A percentile compares a stretch with the other conserved stretches of the same genome.
Evolutionary conservation across 2,113 vertebrate genomes (phyloP).

Genomic region (Martes martes): DNA sequence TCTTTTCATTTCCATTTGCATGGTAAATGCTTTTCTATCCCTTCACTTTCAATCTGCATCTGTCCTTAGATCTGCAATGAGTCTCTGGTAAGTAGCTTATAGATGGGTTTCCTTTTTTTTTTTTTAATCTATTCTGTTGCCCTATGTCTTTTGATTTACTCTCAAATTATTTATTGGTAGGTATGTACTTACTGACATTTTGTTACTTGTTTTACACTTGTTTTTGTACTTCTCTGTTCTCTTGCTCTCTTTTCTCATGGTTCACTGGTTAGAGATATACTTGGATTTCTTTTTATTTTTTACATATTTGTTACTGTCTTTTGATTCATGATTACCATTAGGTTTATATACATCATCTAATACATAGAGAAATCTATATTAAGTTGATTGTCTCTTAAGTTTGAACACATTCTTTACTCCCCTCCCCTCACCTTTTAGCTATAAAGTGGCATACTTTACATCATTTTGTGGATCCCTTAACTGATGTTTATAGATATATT

Average conservation of each 20-base stretch:
- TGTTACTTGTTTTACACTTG: not conserved
- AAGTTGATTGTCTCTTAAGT: not conserved
- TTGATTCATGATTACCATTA: not conserved
- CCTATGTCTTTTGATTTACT: not conserved
- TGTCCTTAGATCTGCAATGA: not conserved
- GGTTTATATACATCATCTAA: not conserved
- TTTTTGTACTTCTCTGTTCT: not conserved
- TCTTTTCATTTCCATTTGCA: not conserved
- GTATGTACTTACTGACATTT: not conserved
- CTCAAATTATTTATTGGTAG: not conserved
- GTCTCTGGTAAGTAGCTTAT: not conserved
- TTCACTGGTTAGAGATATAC: not conserved
- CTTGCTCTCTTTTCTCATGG: not conserved
- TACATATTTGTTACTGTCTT: not conserved
- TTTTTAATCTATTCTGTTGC: not conserved
- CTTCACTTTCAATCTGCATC: not conserved
- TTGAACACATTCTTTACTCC: not conserved
- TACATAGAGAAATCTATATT: not conserved
- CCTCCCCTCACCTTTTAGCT: not conserved
- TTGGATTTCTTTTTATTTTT: not conserved
- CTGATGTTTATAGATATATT: not conserved
- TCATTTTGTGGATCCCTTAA: not conserved
- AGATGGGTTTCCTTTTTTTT: not conserved
- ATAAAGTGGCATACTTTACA: not conserved
- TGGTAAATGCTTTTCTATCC: not conserved